Base-by-base conservation (phyloP, 2,797 vertebrate genomes). In the Pogonophryne albipinna region DNA sequence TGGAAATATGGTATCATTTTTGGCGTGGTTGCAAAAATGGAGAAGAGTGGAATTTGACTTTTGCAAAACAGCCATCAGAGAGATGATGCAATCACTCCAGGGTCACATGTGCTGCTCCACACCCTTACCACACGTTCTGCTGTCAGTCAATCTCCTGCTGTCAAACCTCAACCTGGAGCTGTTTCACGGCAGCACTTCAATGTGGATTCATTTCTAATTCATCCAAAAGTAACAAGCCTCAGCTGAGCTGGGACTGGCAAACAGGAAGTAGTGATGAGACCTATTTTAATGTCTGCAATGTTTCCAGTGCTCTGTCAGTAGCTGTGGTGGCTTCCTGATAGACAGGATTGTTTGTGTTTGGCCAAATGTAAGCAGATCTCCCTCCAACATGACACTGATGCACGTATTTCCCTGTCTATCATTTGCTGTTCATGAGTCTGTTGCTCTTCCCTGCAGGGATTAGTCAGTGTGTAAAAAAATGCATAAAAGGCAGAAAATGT, bases 251-350 rank as follows among this genome's bases (percentile, higher is more conserved):
- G 66, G 50, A 44, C 57, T 46, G 31, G 62, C 66, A 71, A 74
- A 69, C 81, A 74, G 53, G 45, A 85, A 73, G 59, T 27, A 78
- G 78, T 79, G 60, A 60, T n/a, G 31, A 74, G 42, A 60, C 70
- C 80, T 93, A 88, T 92, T 92, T 94, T 9, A 92, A 88, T 92
- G 91, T 94, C 82, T 68, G 75, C 79, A 62, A 85, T 88, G 84
- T 91, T 91, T 80, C 77, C 77, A 89, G 77, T 89, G 92, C 62
- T 70, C 80, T 76, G 47, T 78, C 78, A 80, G 89, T 89, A 81
- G 65, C 84, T 92, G 88, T 82, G 71, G 74, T 89, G 89, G 77
- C 72, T 82, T 76, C 85, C 74, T 76, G 83, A 83, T 79, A 82
- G 76, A 72, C 60, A 75, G 72, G 83, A 80, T 69, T 70, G 55